Percentiles rank a stretch among this genome's conserved stretches.
Evolutionary conservation across 2,113 vertebrate genomes (phyloP).

Genomic region (Ceyx margarethae): DNA sequence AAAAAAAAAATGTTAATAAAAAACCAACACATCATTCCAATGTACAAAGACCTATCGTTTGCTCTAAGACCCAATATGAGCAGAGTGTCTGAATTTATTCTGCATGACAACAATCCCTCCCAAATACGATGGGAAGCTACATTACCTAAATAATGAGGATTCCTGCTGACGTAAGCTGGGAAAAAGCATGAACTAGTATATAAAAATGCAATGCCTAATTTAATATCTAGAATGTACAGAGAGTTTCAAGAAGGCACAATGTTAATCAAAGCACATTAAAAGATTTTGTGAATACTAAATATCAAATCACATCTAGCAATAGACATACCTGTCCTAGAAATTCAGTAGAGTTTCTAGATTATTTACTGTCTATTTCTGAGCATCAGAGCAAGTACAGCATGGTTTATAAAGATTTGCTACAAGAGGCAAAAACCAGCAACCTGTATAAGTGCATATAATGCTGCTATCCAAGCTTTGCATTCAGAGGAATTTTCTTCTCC

Average conservation of each 20-base stretch:
- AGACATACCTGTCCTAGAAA: slow-evolving; percentile 30
- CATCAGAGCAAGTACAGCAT: not conserved
- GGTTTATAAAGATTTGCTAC: slow-evolving; percentile 19
- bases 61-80: not conserved
- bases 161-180: not conserved
- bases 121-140: slow-evolving; percentile 27
- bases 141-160: slow-evolving; percentile 37
- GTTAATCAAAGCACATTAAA: slow-evolving; percentile 26
- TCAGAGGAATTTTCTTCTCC: not conserved
- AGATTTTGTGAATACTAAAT: not conserved
- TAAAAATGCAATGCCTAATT: slow-evolving; percentile 15
- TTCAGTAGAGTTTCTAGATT: not conserved
- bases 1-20: not conserved
- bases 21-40: not conserved
- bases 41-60: not conserved
- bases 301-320: slow-evolving; percentile 7
- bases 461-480: slow-evolving; percentile 13
- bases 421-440: slow-evolving; percentile 38
- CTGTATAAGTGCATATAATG: slow-evolving; percentile 5
- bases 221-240: not conserved
- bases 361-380: not conserved
- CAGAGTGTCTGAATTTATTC: slow-evolving; percentile 21
- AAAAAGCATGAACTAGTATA: not conserved
- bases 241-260: slow-evolving; percentile 1
- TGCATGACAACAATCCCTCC: slow-evolving; percentile 26